phyloP scores from a whole-genome alignment of 2,797 vertebrate genomes.

The Acrocephalus scirpaceus region DNA sequence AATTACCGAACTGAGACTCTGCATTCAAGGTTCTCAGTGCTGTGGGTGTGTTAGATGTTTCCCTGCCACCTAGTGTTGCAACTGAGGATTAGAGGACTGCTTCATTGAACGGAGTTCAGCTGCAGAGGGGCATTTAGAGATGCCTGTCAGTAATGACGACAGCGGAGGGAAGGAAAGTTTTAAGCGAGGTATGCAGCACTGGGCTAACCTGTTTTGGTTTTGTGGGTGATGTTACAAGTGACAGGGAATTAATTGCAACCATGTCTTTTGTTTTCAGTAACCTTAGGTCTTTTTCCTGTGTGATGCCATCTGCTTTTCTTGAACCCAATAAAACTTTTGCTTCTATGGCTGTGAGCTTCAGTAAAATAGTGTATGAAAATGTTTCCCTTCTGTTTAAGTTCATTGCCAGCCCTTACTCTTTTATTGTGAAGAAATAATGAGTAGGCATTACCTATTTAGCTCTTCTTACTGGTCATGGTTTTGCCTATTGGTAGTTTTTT shows the following conservation, averaged over 20 bases:
- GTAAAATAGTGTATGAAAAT: neutral
- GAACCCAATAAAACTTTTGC: neutral
- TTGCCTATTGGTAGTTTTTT: neutral
- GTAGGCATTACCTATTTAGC: neutral
- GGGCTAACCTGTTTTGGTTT: neutral
- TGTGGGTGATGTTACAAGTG: neutral
- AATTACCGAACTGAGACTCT: neutral
- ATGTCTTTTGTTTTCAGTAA: neutral
- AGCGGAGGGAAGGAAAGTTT: rapidly evolving
- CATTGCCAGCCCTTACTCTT: neutral
- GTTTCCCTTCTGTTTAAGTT: neutral
- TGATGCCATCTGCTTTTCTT: neutral
- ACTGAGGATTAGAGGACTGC: neutral
- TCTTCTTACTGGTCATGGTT: neutral
- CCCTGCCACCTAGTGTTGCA: conserved; percentile 27
- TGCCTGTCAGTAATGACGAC: neutral
- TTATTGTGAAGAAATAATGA: neutral
- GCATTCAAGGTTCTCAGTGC: neutral
- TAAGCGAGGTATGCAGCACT: neutral
- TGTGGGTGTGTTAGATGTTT: neutral
- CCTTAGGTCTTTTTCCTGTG: neutral
- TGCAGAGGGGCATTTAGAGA: neutral
- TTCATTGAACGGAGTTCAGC: neutral
- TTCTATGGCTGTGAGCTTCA: neutral
- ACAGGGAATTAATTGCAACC: neutral